These are phyloP conservation scores for Larimichthys crocea DNA, from an alignment of 2,113 vertebrate species.

Conservation along the genomic window DNA sequence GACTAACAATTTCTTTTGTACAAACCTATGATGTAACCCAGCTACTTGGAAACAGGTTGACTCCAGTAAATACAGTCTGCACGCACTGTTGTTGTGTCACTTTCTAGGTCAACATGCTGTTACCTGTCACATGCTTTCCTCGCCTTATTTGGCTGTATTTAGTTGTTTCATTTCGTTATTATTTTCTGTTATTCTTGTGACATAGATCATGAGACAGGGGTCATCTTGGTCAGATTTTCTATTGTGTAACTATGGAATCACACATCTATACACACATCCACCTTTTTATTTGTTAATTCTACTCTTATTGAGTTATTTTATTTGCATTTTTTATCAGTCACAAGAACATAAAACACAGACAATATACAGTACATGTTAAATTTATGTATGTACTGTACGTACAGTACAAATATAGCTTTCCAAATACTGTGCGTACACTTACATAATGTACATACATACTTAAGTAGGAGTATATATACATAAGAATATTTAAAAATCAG, in stretches of 20 bases:
- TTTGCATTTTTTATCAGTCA: no score
- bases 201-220: slow-evolving; percentile 1
- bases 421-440: no score
- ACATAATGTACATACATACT: no score
- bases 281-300: background rate
- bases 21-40: slow-evolving; percentile 30
- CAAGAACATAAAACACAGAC: background rate
- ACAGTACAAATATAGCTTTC: background rate
- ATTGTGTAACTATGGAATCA: background rate
- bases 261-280: background rate
- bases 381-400: background rate
- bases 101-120: slow-evolving; percentile 17
- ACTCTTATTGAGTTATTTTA: background rate
- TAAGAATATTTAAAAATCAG: no score
- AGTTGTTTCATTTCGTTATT: background rate
- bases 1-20: slow-evolving; percentile 38
- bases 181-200: background rate
- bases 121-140: slow-evolving; percentile 10
- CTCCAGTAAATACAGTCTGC: background rate
- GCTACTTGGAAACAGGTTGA: slow-evolving; percentile 12
- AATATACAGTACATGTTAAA: background rate
- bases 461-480: no score
- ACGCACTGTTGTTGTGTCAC: slow-evolving; percentile 16
- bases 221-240: background rate
- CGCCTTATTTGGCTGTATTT: slow-evolving; percentile 15